These are phyloP conservation scores for Copidosoma floridanum DNA, from an alignment of 1,140 invertebrate genomes.

Conservation along the genomic window DNA sequence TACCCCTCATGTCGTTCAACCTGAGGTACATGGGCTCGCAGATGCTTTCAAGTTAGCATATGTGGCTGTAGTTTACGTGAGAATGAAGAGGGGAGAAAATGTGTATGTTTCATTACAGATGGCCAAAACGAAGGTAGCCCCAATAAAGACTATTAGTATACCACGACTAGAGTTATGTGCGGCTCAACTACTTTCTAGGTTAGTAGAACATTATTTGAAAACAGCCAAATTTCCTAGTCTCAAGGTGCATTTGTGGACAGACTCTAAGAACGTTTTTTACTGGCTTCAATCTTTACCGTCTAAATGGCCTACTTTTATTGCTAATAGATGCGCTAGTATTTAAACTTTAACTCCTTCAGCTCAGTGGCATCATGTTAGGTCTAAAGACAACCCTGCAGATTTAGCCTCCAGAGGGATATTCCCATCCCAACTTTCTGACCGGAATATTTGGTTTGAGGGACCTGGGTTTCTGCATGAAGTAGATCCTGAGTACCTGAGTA, in stretches of 20 bases:
- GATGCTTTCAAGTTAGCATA: not conserved
- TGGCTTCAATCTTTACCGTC: conserved; percentile 38
- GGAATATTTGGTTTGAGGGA: conserved; percentile 45
- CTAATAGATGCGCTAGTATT: conserved; percentile 43
- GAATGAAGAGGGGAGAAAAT: conserved; percentile 29
- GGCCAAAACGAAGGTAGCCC: conserved; percentile 32
- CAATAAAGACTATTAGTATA: conserved; percentile 43
- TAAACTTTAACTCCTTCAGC: conserved; percentile 24
- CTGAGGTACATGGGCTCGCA: conserved; percentile 6
- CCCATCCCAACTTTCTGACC: conserved; percentile 24
- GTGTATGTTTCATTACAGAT: conserved; percentile 25
- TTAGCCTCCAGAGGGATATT: conserved; percentile 34
- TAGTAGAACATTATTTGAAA: not conserved
- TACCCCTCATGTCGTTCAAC: no score
- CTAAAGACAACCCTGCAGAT: conserved; percentile 42
- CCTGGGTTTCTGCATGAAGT: conserved; percentile 32
- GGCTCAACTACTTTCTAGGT: conserved; percentile 41
- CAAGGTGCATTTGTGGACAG: conserved; percentile 29
- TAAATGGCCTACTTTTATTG: conserved; percentile 43
- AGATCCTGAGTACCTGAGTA: conserved; percentile 7
- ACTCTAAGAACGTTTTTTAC: conserved; percentile 38
- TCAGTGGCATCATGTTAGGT: conserved; percentile 36
- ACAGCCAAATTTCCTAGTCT: not conserved
- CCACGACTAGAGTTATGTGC: conserved; percentile 55
- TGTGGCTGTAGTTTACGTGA: conserved; percentile 18